phyloP scores from a whole-genome alignment of 1,140 invertebrate species.

The Teleopsis dalmanni region DNA sequence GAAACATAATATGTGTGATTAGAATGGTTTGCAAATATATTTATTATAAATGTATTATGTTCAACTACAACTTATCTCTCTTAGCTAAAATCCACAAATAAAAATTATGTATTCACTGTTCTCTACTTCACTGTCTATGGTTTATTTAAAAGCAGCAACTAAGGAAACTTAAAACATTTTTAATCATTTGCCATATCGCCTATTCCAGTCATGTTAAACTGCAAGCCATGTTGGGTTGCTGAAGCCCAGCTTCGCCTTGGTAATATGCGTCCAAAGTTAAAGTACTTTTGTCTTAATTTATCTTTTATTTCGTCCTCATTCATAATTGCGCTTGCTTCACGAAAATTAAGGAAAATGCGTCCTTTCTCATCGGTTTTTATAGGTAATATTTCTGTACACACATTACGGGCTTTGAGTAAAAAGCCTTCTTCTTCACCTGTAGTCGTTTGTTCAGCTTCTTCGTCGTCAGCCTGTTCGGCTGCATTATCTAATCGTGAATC shows the following conservation, averaged over 20 bases:
- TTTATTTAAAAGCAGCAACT: conserved; percentile 21
- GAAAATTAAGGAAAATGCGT: conserved; percentile 39
- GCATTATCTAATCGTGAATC: conserved; percentile 32
- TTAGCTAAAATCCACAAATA: too few species aligned
- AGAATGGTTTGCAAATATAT: too few species aligned
- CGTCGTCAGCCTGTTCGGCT: not conserved
- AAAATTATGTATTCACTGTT: too few species aligned
- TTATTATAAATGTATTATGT: too few species aligned
- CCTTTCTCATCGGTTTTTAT: conserved; percentile 43
- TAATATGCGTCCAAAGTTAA: conserved; percentile 36
- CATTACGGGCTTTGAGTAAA: conserved; percentile 37
- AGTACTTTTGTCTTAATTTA: conserved; percentile 38
- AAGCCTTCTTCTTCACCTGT: conserved; percentile 31
- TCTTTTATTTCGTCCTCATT: conserved; percentile 43
- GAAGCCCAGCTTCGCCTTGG: conserved; percentile 39
- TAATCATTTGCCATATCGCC: conserved; percentile 35
- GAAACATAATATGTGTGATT: too few species aligned
- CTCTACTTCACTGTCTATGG: too few species aligned
- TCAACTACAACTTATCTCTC: too few species aligned
- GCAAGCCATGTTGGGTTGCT: conserved; percentile 33
- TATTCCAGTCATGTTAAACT: conserved; percentile 21
- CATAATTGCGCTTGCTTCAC: conserved; percentile 40
- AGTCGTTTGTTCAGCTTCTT: not conserved
- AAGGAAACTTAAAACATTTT: too few species aligned
- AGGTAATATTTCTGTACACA: conserved; percentile 41